phyloP scores from a whole-genome alignment of 2,888 invertebrate species.

The Biston betularia region DNA sequence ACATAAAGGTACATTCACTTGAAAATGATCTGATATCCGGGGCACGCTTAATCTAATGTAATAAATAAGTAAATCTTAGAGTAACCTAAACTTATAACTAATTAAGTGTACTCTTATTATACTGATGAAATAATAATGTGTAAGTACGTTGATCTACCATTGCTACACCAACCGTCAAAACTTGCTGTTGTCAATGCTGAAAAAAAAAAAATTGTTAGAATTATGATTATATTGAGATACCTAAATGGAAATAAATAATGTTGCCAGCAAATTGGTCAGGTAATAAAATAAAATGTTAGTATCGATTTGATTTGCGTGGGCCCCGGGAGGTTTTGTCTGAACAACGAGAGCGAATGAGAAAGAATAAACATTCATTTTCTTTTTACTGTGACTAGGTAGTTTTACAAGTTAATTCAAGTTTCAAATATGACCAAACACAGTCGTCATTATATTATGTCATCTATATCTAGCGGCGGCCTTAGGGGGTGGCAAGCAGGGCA shows the following conservation, averaged over 20 bases:
- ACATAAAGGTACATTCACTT: too few species aligned
- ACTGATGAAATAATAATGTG: slow-evolving; percentile 16
- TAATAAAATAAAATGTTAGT: too few species aligned
- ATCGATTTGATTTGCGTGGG: too few species aligned
- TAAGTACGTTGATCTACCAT: slow-evolving; percentile 21
- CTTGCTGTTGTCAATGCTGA: slow-evolving; percentile 29
- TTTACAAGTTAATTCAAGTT: too few species aligned
- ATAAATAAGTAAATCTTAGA: slow-evolving; percentile 46
- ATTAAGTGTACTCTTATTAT: slow-evolving; percentile 43
- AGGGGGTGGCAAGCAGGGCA: too few species aligned
- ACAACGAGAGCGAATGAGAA: too few species aligned
- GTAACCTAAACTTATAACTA: slow-evolving; percentile 49
- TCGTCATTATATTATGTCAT: too few species aligned
- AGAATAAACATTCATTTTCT: not conserved
- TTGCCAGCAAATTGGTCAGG: too few species aligned
- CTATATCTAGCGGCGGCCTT: too few species aligned
- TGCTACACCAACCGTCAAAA: not conserved
- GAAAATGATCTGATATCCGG: too few species aligned
- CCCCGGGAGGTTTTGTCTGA: too few species aligned
- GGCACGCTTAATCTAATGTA: slow-evolving; percentile 2
- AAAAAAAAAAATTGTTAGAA: not conserved
- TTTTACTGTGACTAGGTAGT: not conserved
- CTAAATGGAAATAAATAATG: not conserved
- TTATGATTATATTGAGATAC: not conserved
- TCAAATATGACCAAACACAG: too few species aligned